Base-by-base conservation (phyloP, 2,888 invertebrate genomes). In the Strigamia crassipes region DNA sequence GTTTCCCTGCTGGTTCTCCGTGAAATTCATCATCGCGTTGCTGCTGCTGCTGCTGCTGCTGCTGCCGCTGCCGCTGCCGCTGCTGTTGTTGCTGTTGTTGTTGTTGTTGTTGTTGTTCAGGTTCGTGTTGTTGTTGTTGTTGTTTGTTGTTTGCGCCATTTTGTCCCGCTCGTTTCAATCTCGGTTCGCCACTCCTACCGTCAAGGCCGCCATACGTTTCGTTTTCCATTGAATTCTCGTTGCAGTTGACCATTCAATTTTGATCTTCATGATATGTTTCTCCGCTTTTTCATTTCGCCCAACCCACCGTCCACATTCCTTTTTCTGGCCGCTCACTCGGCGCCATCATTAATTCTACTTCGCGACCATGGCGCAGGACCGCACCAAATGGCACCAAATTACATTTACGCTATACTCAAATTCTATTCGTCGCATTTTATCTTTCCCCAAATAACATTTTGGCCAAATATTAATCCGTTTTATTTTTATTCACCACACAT, bases 1-100 rank as follows among this genome's bases (percentile, higher is more conserved):
- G 79, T 86, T 86, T 13, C 88, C 87, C 82, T 88, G 87, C 80
- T 87, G 87, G 66, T 87, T 88, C 84, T 89, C 89, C 12, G 86
- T 86, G 84, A 89, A 89, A 82, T 88, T 88, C 86, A 88, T 87
- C 86, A 88, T 87, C 13, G 86, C 85, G 85, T 84, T 86, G 81
- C 85, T 84, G 31, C 2, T 73, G 73, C 1, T 73, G 31, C 2
- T 73, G 31, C 5, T 66, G 61, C 0, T 73, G 73, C 31, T 73
- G 38, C 1, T 27, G 27, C 3, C 3, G 27, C 3, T 27, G 27
- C 27, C 27, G 27, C 27, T 27, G 27, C 27, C 27, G 27, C 27
- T 27, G 27, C 27, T 3, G 85, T 18, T 51, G 51, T 51, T 66
- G 61, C 23, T 66, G 61, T 66, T 73, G 27, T 23, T 73, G 23